Base-by-base conservation (phyloP, 2,113 vertebrate genomes). In the Egretta garzetta region DNA sequence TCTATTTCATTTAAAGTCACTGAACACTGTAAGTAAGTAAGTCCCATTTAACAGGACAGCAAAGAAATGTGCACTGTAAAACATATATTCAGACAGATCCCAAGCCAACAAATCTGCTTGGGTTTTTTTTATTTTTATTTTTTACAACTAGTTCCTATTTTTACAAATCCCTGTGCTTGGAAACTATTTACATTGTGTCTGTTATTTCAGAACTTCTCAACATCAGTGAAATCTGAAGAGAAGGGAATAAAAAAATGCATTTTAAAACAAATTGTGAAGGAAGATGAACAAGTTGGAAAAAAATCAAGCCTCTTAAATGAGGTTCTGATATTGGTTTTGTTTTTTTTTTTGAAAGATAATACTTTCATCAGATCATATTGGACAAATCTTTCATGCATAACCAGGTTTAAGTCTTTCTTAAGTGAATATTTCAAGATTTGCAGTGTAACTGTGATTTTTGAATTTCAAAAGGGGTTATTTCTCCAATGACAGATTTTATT, bases 241-340 rank as follows among this genome's bases (percentile, higher is more conserved):
- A 28, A 88, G 90, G 67, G 26, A 76, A 81, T 27, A 94, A 88
- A 86, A 86, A 90, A 80, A 62, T 66, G 24, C 6, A 50, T 89
- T 93, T 84, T 75, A 70, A 85, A 94, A 86, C 33, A 39, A 88
- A 75, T 73, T 63, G 18, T 76, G 76, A 88, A 93, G 56, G 45
- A 97, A 88, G 12, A 62, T 41, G 27, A 94, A 74, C 56, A 89
- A 63, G 12, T 88, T 95, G 84, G 95, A 97, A 96, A 43, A 43
- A 22, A 90, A 91, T 95, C 85, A 86, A 88, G 17, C 49, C 58
- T 90, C 41, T 91, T 84, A 81, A 76, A 85, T 53, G 75, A 92
- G 45, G 41, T 76, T 87, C 60, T 85, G 47, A 7, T 91, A 68
- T 52, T 82, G 50, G 72, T 60, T 77, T n/a, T n/a, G n/a, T n/a